Conservation (phyloP, 30 jellyfish, hydroid and myxozoan genomes). For the Pelagia noctiluca region DNA sequence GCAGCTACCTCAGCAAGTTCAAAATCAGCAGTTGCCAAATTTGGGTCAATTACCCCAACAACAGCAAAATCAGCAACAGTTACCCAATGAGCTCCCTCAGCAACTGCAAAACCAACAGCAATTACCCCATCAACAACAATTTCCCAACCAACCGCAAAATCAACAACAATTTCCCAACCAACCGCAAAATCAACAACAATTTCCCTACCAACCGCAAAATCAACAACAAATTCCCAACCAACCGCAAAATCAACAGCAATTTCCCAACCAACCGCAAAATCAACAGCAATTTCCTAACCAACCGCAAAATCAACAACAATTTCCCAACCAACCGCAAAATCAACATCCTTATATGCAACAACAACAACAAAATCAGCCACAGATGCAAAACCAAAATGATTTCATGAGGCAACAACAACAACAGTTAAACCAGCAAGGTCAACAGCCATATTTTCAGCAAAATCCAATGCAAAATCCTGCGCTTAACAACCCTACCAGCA, state of each 20-base stretch:
- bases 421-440: conserved; percentile 23
- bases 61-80: conserved; percentile 6
- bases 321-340: background rate
- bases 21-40: conserved; percentile 7
- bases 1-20: background rate
- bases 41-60: conserved; percentile 4
- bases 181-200: conserved; percentile 30
- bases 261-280: conserved; percentile 12
- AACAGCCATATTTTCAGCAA: conserved; percentile 37
- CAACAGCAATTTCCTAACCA: conserved; percentile 16
- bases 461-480: conserved; percentile 43
- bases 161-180: conserved; percentile 26
- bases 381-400: background rate
- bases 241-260: conserved; percentile 25
- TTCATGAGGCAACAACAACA: conserved; percentile 22
- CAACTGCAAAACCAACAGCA: conserved; percentile 14
- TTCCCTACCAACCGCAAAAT: conserved; percentile 4
- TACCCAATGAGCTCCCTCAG: no score
- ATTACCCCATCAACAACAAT: conserved; percentile 28
- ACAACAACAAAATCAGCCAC: background rate
- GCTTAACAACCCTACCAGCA: conserved; percentile 11
- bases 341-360: conserved; percentile 1
- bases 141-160: conserved; percentile 12
- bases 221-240: conserved; percentile 28
- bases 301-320: conserved; percentile 11